Evolutionary conservation across 64 coral and sea anemone genomes (phyloP).

Genomic region (Orbicella faveolata): DNA sequence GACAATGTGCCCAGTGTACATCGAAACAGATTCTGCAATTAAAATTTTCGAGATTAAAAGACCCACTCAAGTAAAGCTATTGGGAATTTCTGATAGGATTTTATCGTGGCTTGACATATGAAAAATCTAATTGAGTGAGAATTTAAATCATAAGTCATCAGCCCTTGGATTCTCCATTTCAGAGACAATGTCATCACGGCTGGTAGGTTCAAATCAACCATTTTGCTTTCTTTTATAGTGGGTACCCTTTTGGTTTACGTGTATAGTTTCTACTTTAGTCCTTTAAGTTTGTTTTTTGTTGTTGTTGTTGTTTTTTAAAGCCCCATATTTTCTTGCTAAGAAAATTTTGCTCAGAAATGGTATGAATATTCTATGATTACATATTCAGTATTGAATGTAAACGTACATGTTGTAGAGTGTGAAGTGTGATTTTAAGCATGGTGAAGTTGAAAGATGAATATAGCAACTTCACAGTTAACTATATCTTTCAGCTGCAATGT

Average conservation of each 20-base stretch:
- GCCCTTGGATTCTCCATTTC: background rate
- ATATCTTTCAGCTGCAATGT: no score
- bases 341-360: no score
- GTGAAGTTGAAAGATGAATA: no score
- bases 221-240: background rate
- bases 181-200: conserved; percentile 11
- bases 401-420: no score
- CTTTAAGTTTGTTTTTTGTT: no score
- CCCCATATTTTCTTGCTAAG: no score
- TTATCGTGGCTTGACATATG: background rate
- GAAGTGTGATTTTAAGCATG: no score
- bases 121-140: background rate
- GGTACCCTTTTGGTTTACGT: background rate
- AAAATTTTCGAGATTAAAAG: background rate
- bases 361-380: no score
- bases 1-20: background rate
- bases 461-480: no score
- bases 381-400: no score
- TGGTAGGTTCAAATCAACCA: conserved; percentile 14
- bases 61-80: background rate
- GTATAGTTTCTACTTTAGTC: background rate
- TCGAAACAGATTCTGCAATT: background rate
- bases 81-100: background rate
- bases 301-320: no score
- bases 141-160: background rate